phyloP scores from a whole-genome alignment of 2,797 vertebrate genomes.

The Fratercula arctica region DNA sequence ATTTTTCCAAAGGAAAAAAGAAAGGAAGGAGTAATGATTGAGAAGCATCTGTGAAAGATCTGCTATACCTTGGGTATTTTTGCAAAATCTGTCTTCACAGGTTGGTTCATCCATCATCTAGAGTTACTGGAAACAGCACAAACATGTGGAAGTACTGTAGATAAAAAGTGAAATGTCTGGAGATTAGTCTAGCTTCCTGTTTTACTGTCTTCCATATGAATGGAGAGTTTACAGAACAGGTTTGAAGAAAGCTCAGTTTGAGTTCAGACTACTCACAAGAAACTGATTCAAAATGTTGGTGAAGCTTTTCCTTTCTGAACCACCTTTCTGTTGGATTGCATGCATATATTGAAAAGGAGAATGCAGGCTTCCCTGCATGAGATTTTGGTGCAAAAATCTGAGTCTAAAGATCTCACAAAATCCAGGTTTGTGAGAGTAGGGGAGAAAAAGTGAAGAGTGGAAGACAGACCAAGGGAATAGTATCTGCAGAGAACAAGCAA shows the following conservation, averaged over 20 bases:
- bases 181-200: constrained; percentile 36
- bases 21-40: constrained; percentile 36
- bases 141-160: constrained; percentile 6
- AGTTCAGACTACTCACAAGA: background rate
- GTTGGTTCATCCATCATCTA: constrained; percentile 27
- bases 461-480: background rate
- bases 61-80: background rate
- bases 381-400: background rate
- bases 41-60: constrained; percentile 58
- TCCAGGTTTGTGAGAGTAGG: background rate
- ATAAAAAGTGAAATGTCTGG: constrained; percentile 5
- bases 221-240: background rate
- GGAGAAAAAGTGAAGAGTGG: background rate
- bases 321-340: background rate
- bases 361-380: background rate
- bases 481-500: background rate
- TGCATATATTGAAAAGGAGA: background rate
- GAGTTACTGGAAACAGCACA: constrained; percentile 30
- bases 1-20: constrained; percentile 26
- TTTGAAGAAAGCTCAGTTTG: constrained; percentile 5
- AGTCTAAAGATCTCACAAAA: background rate
- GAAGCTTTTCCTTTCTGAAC: background rate
- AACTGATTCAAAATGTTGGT: background rate
- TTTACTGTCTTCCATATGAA: background rate
- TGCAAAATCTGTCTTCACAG: background rate